Evolutionary conservation across 2,888 invertebrate species (phyloP).

Genomic region (Malthinus flaveolus): DNA sequence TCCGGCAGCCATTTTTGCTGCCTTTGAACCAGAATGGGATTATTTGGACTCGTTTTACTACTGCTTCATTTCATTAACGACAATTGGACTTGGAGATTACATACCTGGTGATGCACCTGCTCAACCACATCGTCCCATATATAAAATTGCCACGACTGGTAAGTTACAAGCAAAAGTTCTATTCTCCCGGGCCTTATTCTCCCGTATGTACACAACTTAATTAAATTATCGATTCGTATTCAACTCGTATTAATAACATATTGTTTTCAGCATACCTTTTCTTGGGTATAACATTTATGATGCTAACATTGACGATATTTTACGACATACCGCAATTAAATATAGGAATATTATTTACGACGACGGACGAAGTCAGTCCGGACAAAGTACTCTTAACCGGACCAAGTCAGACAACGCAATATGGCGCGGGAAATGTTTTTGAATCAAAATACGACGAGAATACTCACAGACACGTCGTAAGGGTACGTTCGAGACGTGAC

Average conservation of each 20-base stretch:
- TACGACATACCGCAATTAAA: constrained; percentile 90
- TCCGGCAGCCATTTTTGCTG: constrained; percentile 75
- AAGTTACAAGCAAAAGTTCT: constrained; percentile 45
- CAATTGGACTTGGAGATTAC: constrained; percentile 88
- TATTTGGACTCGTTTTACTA: constrained; percentile 87
- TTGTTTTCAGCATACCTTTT: constrained; percentile 73
- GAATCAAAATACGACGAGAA: constrained; percentile 57
- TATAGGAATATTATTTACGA: constrained; percentile 70
- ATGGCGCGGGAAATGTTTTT: constrained; percentile 50
- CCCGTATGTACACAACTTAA: too few relatives aligned
- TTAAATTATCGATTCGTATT: not conserved
- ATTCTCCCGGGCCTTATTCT: not conserved
- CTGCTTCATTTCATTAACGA: constrained; percentile 88
- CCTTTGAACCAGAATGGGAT: constrained; percentile 80
- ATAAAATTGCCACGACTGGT: constrained; percentile 82
- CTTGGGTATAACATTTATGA: constrained; percentile 79
- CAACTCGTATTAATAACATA: not conserved
- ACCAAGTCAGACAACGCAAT: constrained; percentile 56
- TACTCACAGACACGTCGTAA: constrained; percentile 64
- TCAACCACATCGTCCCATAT: constrained; percentile 76
- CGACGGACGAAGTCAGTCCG: constrained; percentile 57
- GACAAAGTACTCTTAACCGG: constrained; percentile 70
- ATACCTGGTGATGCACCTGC: constrained; percentile 81
- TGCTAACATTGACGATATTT: constrained; percentile 81
- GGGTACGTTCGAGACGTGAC: constrained; percentile 63